Conservation (phyloP, 1,140 invertebrate species). For the Stegodyphus mimosarum region DNA sequence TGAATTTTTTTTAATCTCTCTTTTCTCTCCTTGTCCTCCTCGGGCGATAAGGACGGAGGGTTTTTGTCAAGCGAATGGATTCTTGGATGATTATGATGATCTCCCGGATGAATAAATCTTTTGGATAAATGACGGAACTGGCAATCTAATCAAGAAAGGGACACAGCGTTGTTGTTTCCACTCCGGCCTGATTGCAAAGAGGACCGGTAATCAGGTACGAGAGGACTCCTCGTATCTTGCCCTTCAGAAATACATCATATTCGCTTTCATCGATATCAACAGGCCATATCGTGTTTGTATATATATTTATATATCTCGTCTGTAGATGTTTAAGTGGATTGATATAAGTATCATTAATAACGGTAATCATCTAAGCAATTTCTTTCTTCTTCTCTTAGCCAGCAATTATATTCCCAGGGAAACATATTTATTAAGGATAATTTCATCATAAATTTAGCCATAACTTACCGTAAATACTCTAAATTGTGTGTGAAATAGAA, state of each 20-base stretch:
- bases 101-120: slow-evolving; percentile 50
- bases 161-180: slow-evolving; percentile 4
- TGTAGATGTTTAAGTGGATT: no score
- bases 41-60: slow-evolving; percentile 44
- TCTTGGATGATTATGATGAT: slow-evolving; percentile 45
- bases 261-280: neutral
- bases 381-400: no score
- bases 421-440: no score
- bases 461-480: no score
- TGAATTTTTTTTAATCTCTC: slow-evolving; percentile 2
- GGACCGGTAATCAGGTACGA: neutral
- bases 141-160: slow-evolving; percentile 36
- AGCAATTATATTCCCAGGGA: no score
- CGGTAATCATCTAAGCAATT: no score
- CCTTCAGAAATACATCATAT: no score
- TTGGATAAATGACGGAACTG: slow-evolving; percentile 11
- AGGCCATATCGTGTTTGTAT: neutral
- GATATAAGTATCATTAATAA: no score
- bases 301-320: no score
- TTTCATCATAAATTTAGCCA: no score
- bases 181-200: neutral
- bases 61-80: slow-evolving; percentile 32
- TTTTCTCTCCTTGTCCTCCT: neutral
- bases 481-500: no score
- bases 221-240: neutral